These are phyloP conservation scores for Neoascia interrupta DNA, from an alignment of 2,888 invertebrate species.

Conservation along the genomic window DNA sequence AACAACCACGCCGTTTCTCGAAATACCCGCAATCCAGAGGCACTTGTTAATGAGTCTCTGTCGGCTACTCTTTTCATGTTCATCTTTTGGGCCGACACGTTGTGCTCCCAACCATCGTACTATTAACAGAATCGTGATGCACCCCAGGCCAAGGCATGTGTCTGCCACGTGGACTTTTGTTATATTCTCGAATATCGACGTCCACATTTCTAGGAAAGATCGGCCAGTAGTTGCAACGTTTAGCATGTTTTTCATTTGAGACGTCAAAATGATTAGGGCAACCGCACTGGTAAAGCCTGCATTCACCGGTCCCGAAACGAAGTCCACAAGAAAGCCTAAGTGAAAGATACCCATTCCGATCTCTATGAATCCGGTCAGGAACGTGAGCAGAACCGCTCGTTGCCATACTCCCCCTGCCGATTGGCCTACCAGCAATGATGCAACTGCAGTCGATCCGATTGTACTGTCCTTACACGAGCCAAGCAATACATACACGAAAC, in stretches of 20 bases:
- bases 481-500: conserved; percentile 92
- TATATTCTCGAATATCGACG: conserved; percentile 85
- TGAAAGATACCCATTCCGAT: conserved; percentile 90
- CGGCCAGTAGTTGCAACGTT: conserved; percentile 86
- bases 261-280: conserved; percentile 91
- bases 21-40: conserved; percentile 88
- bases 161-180: conserved; percentile 85
- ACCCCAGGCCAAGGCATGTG: conserved; percentile 86
- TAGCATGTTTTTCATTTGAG: conserved; percentile 91
- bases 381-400: conserved; percentile 86
- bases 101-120: conserved; percentile 87
- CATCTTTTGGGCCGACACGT: conserved; percentile 82
- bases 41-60: conserved; percentile 83
- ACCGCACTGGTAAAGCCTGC: conserved; percentile 95
- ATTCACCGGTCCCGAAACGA: conserved; percentile 93
- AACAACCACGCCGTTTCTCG: conserved; percentile 90
- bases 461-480: conserved; percentile 96
- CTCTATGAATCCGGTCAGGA: conserved; percentile 87
- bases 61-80: conserved; percentile 77
- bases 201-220: conserved; percentile 90
- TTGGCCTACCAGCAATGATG: conserved; percentile 91
- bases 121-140: conserved; percentile 86
- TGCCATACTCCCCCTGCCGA: conserved; percentile 85
- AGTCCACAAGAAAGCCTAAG: conserved; percentile 92
- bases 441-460: conserved; percentile 95